Percentiles rank a stretch among this genome's conserved stretches.
Evolutionary conservation across 2,113 vertebrate genomes (phyloP).

Genomic region (Hymenochirus boettgeri): DNA sequence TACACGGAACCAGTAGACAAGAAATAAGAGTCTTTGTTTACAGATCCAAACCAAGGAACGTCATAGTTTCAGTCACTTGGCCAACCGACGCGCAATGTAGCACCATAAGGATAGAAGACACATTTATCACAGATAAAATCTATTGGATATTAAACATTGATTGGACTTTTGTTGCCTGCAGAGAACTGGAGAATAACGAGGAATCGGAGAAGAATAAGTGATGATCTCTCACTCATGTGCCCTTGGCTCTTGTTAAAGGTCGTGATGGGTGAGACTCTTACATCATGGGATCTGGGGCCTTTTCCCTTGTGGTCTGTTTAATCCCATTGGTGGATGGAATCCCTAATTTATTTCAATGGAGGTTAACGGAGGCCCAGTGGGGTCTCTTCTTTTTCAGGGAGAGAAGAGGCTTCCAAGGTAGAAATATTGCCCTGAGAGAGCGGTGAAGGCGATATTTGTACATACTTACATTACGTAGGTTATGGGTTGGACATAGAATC

Average conservation of each 20-base stretch:
- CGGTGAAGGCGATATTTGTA: slow-evolving; percentile 34
- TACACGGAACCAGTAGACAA: background rate
- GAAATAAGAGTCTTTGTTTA: background rate
- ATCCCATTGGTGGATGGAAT: background rate
- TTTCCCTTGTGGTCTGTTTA: background rate
- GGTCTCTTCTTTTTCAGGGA: background rate
- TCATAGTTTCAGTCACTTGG: slow-evolving; percentile 28
- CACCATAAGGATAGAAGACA: slow-evolving; percentile 12
- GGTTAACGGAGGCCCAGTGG: background rate
- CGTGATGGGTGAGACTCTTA: too few species aligned
- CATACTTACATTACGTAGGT: background rate
- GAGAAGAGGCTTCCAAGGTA: slow-evolving; percentile 4
- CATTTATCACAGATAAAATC: background rate
- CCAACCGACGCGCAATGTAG: slow-evolving; percentile 9
- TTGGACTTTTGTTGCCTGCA: slow-evolving; percentile 20
- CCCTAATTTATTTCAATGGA: background rate
- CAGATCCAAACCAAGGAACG: slow-evolving; percentile 4
- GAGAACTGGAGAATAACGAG: slow-evolving; percentile 33
- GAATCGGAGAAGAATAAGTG: slow-evolving; percentile 11
- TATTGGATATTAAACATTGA: slow-evolving; percentile 13
- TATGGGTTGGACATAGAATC: background rate
- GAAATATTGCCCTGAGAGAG: slow-evolving; percentile 40
- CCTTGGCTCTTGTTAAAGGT: background rate
- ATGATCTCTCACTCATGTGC: background rate
- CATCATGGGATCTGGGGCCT: slow-evolving; percentile 5